These are phyloP conservation scores for Chionoecetes opilio DNA, from an alignment of 1,140 invertebrate genomes.

Conservation along the genomic window DNA sequence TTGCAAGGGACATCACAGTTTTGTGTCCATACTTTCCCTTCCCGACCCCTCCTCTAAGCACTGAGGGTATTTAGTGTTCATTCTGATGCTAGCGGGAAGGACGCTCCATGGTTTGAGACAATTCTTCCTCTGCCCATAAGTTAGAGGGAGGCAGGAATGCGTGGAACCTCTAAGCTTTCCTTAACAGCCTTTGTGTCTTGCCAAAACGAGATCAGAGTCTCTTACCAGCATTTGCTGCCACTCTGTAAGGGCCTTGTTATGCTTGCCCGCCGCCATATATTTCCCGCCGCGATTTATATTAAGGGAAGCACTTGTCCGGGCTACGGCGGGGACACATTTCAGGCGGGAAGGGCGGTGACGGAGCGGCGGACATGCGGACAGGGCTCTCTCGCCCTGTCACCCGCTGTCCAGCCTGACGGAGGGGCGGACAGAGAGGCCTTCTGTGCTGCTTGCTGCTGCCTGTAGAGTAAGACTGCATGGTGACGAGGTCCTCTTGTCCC, in stretches of 20 bases:
- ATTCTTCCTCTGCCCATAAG: not conserved
- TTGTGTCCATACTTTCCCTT: not conserved
- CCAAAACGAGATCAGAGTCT: constrained; percentile 11
- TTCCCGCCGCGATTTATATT: not conserved
- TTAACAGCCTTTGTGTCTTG: not conserved
- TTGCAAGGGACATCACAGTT: not conserved
- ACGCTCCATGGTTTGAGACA: not conserved
- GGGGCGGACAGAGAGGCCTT: too few relatives aligned
- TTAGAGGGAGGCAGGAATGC: not conserved
- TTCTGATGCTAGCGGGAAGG: not conserved
- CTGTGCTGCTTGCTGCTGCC: too few relatives aligned
- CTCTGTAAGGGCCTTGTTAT: not conserved
- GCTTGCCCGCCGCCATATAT: not conserved
- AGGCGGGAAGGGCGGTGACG: not conserved
- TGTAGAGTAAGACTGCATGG: too few relatives aligned
- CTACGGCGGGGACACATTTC: not conserved
- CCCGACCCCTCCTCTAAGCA: not conserved
- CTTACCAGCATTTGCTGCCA: constrained; percentile 10
- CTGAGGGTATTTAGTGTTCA: not conserved
- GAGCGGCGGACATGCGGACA: not conserved
- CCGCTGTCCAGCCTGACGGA: too few relatives aligned
- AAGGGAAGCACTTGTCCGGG: not conserved
- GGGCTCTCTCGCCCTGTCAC: too few relatives aligned
- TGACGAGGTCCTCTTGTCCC: too few relatives aligned
- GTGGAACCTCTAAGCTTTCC: not conserved